Conservation (phyloP, 2,113 vertebrate genomes). For the Daphoenositta chrysoptera region DNA sequence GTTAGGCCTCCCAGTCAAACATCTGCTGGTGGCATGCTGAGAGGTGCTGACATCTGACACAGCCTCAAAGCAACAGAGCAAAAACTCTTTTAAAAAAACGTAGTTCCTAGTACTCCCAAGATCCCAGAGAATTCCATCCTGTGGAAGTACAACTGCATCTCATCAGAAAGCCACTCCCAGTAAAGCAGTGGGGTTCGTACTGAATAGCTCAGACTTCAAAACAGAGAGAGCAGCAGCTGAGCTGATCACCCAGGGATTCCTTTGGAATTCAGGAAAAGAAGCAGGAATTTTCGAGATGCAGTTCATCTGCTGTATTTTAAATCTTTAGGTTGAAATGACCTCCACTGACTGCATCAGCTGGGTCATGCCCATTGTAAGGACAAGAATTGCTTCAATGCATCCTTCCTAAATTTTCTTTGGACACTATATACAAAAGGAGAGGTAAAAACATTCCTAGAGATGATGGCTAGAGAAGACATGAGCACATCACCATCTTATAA, state of each 20-base stretch:
- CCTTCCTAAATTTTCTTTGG: neutral
- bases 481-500: neutral
- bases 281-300: neutral
- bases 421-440: neutral
- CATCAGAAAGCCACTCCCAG: neutral
- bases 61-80: neutral
- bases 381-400: neutral
- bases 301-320: neutral
- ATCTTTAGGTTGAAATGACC: neutral
- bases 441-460: neutral
- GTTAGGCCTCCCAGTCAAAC: neutral
- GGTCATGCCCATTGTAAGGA: neutral
- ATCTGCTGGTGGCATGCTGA: neutral
- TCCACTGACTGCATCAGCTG: neutral
- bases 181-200: neutral
- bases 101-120: rapidly evolving
- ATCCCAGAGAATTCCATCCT: neutral
- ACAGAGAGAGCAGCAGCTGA: neutral
- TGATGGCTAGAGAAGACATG: neutral
- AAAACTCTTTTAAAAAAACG: neutral
- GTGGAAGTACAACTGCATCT: neutral
- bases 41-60: neutral
- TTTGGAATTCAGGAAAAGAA: neutral
- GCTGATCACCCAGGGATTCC: neutral
- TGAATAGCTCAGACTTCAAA: neutral